Evolutionary conservation across 2,888 invertebrate genomes (phyloP), one percentile per base, ranked within the genome.

Genomic region (Oegoconia quadripuncta): DNA sequence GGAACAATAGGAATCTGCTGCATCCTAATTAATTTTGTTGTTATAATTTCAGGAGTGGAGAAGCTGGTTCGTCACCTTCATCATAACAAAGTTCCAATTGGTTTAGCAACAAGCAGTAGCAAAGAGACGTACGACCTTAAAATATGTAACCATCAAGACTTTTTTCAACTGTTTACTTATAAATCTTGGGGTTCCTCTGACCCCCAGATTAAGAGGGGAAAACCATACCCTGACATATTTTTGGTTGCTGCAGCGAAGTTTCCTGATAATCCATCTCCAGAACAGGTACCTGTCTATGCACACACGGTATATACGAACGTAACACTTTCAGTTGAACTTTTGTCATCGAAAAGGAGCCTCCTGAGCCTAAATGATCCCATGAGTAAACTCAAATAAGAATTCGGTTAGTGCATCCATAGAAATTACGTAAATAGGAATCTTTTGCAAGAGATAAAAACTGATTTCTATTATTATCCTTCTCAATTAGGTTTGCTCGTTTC

Each of bases 211-310:
- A 93, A 92, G 64, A 78, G 89, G 29, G 96, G 97, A 0, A 97
- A 98, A 83, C 97, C 97, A 1, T 89, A 90, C 25, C 97, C 97
- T 0, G 97, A 97, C 67, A 93, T 95, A 54, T 98, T 96, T 67
- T 69, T 93, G 2, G 90, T 95, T 1, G 93, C 93, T 46, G 94
- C 94, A 0, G 75, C 81, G 7, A 89, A 95, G 46, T 97, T 97
- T 74, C 71, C 88, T 0, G 91, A 92, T 37, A 83, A 89, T 44
- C 93, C 94, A 1, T 59, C 74, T 1, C 88, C 91, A 6, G 88
- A 88, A 38, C 76, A 90, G 71, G 90, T 90, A 3, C 16, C 37
- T 31, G 18, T 20, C 14, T 13, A n/a, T n/a, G 4, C 5, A n/a
- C 31, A 5, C 5, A n/a, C 31, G 5, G 29, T 20, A 15, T 11